phyloP scores from a whole-genome alignment of 2,888 invertebrate genomes.

The Gnatocerus cornutus region DNA sequence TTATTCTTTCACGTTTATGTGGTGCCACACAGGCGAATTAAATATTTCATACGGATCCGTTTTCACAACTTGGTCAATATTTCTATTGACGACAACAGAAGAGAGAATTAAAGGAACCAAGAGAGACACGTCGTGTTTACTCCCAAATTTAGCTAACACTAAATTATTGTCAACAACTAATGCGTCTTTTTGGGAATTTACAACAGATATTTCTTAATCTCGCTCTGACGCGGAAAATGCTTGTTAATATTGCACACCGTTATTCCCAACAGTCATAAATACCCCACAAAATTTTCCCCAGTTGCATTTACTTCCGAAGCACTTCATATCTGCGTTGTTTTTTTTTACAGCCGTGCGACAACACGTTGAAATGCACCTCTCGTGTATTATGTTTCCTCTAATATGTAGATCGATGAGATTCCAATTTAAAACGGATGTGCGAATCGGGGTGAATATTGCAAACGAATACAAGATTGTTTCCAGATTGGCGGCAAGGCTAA shows the following conservation, averaged over 20 bases:
- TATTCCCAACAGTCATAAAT: too few species aligned
- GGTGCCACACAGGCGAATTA: slow-evolving; percentile 23
- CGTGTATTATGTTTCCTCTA: slow-evolving; percentile 10
- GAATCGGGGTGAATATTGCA: slow-evolving; percentile 25
- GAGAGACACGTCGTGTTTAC: neutral
- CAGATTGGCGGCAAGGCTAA: slow-evolving; percentile 12
- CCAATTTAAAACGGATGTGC: slow-evolving; percentile 26
- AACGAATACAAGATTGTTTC: slow-evolving; percentile 27
- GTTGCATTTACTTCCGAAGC: too few species aligned
- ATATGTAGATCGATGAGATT: slow-evolving; percentile 22
- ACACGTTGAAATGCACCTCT: slow-evolving; percentile 9
- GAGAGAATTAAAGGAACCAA: neutral
- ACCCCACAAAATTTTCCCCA: too few species aligned
- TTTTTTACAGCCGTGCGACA: neutral
- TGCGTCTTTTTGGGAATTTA: too few species aligned
- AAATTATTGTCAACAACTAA: too few species aligned
- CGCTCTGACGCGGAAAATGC: too few species aligned
- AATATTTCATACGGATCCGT: slow-evolving; percentile 18
- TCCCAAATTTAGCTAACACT: too few species aligned
- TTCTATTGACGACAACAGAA: slow-evolving; percentile 10
- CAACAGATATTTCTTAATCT: too few species aligned
- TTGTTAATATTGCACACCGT: too few species aligned
- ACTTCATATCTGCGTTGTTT: too few species aligned
- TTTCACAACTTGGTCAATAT: slow-evolving; percentile 21
- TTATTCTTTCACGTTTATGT: slow-evolving; percentile 21